Evolutionary conservation across 2,113 vertebrate species (phyloP), one percentile per base, ranked within the genome.

Genomic region (Tachysurus fulvidraco): DNA sequence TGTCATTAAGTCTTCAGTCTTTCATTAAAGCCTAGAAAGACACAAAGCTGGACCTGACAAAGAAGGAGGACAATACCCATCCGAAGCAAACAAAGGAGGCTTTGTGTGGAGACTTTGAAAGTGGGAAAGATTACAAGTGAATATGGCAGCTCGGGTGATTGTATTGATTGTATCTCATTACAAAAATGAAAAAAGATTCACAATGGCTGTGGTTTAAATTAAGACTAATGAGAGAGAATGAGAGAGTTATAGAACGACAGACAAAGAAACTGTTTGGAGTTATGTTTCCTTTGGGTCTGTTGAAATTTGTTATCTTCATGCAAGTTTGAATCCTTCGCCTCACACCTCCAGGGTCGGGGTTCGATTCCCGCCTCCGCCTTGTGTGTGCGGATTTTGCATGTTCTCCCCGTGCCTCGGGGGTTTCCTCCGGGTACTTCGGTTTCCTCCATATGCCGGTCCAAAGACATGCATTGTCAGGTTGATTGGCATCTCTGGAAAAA

Each of bases 1-100:
- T 83, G 84, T 88, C 83, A 86, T 88, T 89, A 90, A 86, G 84
- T 78, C 83, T 79, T 89, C 85, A 87, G 77, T 89, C 88, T 91
- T 91, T 86, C 62, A 87, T 87, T 60, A 87, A 89, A 83, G 85
- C 87, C 9, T 46, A 50, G 4, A 4, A 71, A 83, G 89, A 86
- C 57, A 64, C 36, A 86, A 84, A 77, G 71, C 46, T 36, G 16
- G 25, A 54, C 17, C 81, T 85, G 82, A 85, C 85, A 85, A 90
- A 88, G 52, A 83, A 14, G 30, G 78, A 76, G 52, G 46, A 89
- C 64, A 78, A 85, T 87, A 64, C 77, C 81, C 85, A n/a, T 81
- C 65, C 57, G 52, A 30, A 86, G 85, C 88, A 74, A 91, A 89
- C 81, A 85, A 83, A 81, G 19, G 19, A 77, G 67, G n/a, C 76